These are phyloP conservation scores for Gambusia holbrooki DNA, from an alignment of 2,113 vertebrate genomes.

Conservation along the genomic window DNA sequence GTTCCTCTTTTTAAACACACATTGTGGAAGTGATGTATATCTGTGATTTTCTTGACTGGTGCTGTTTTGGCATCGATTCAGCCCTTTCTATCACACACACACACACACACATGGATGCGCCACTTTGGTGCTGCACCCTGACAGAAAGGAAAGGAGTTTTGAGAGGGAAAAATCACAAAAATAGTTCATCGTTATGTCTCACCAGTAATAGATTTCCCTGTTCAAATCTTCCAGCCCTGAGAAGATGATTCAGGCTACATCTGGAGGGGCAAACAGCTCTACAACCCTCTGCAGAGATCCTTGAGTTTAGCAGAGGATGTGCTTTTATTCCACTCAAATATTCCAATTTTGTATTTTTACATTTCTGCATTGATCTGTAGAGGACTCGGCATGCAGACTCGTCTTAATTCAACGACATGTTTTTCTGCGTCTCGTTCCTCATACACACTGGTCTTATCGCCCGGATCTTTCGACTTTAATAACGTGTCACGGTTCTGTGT, in stretches of 20 bases:
- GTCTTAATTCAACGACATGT: conserved; percentile 1
- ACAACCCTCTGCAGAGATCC: background rate
- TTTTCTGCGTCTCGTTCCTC: background rate
- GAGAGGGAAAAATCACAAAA: conserved; percentile 13
- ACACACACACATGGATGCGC: background rate
- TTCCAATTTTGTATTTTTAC: background rate
- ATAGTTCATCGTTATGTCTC: background rate
- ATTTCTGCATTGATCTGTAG: background rate
- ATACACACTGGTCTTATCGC: background rate
- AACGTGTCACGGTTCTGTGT: conserved; percentile 10
- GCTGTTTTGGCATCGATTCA: background rate
- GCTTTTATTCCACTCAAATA: background rate
- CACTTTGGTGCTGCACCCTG: background rate
- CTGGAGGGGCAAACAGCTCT: conserved; percentile 7
- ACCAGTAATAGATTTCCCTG: background rate
- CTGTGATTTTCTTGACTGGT: no score
- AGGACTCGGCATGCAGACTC: background rate
- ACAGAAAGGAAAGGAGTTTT: background rate
- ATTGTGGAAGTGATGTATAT: background rate
- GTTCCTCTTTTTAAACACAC: no score
- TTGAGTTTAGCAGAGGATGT: background rate
- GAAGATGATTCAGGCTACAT: background rate
- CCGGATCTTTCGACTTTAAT: background rate
- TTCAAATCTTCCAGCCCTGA: background rate
- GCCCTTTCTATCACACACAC: background rate